phyloP scores from a whole-genome alignment of 2,888 invertebrate species.

The Diarsia rubi region DNA sequence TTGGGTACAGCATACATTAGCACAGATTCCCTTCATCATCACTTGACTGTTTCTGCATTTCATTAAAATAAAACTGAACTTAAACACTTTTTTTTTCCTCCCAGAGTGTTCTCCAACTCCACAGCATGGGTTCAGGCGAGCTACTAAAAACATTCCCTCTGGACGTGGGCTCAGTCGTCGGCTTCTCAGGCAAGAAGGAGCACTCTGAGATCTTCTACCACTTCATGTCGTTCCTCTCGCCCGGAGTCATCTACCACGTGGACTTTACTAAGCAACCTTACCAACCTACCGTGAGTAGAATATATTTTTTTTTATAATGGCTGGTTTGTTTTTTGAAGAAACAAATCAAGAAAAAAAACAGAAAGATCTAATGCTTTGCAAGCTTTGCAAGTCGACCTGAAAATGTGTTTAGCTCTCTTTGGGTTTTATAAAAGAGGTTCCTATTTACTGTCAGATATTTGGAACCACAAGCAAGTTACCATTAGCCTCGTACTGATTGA shows the following conservation, averaged over 20 bases:
- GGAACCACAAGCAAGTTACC: not conserved
- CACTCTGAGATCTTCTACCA: slow-evolving; percentile 98
- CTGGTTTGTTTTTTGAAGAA: not conserved
- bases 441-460: not conserved
- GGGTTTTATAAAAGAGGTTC: not conserved
- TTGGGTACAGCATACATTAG: too few species aligned
- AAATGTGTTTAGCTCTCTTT: not conserved
- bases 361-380: not conserved
- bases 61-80: not conserved
- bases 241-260: slow-evolving; percentile 95
- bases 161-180: slow-evolving; percentile 96
- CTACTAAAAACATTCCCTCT: slow-evolving; percentile 94
- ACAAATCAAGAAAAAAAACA: not conserved
- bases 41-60: not conserved
- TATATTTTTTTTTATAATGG: not conserved
- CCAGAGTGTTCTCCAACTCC: slow-evolving; percentile 96
- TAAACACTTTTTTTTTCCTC: not conserved
- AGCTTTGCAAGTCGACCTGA: too few species aligned
- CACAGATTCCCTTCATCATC: too few species aligned
- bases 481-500: too few species aligned
- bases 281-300: slow-evolving; percentile 87
- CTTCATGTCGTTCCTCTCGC: slow-evolving; percentile 98
- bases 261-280: slow-evolving; percentile 93
- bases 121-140: slow-evolving; percentile 93
- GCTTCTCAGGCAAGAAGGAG: slow-evolving; percentile 96